These are phyloP conservation scores for Tineola bisselliella DNA, from an alignment of 2,888 invertebrate species.

Conservation along the genomic window DNA sequence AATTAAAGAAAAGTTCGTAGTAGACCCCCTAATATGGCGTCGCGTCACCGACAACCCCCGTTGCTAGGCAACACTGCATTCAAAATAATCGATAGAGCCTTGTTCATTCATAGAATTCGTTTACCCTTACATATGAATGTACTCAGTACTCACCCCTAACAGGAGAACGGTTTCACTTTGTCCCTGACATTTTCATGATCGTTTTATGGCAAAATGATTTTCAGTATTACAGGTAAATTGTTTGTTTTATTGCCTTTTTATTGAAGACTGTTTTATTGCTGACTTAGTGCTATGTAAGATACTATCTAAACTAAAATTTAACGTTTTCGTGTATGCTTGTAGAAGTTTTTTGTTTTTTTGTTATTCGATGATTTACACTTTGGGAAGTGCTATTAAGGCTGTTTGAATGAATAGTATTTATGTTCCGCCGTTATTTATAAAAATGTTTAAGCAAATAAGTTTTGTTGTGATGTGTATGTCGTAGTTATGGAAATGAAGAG, in stretches of 20 bases:
- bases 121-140: not conserved
- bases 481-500: no score
- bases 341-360: no score
- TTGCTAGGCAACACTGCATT: slow-evolving; percentile 39
- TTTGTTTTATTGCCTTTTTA: not conserved
- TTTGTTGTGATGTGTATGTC: no score
- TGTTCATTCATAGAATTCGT: slow-evolving; percentile 3
- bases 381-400: no score
- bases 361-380: no score
- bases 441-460: no score
- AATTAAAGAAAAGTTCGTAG: not conserved
- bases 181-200: not conserved
- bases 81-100: slow-evolving; percentile 36
- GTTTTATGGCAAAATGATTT: not conserved
- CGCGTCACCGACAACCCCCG: slow-evolving; percentile 28
- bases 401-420: no score
- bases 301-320: no score
- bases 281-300: not conserved
- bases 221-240: not conserved
- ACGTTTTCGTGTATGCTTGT: no score
- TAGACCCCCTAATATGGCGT: slow-evolving; percentile 20
- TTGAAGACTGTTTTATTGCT: not conserved
- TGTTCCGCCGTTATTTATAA: no score
- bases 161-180: not conserved
- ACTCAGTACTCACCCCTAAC: not conserved